Conservation (phyloP, 2,797 vertebrate species). For the Chlorospingus flavigularis region DNA sequence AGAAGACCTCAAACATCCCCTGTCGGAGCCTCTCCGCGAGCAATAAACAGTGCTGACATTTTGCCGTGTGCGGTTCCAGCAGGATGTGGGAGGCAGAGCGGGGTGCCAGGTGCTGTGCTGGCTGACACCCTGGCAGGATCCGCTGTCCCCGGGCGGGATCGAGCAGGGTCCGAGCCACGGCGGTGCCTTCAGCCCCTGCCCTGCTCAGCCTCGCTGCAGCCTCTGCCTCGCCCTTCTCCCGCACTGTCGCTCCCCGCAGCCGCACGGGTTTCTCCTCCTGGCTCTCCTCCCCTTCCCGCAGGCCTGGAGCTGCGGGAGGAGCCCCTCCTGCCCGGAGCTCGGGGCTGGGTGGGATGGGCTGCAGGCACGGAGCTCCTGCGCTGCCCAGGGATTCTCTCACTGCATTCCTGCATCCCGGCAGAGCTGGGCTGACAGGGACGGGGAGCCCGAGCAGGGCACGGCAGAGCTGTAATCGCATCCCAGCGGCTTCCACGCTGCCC, state of each 20-base stretch:
- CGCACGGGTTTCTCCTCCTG: not conserved
- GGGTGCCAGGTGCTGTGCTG: not conserved
- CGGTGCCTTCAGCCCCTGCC: not conserved
- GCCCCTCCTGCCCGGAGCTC: not conserved
- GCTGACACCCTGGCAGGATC: not conserved
- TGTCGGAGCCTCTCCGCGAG: not conserved
- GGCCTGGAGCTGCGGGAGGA: not conserved
- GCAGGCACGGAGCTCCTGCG: fast-evolving
- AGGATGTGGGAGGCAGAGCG: not conserved
- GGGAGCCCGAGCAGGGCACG: not conserved
- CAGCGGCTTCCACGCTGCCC: not conserved
- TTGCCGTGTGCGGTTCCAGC: not conserved
- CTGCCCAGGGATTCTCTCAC: not conserved
- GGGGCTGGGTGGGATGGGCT: not conserved
- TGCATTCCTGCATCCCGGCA: fast-evolving
- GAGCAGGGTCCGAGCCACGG: not conserved
- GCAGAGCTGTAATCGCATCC: not conserved
- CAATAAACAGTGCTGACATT: not conserved
- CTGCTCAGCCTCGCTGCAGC: not conserved
- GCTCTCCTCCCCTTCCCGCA: not conserved
- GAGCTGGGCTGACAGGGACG: not conserved
- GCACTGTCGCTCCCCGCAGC: not conserved
- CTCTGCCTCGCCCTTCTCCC: not conserved
- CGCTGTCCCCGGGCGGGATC: fast-evolving
- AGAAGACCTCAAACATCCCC: not conserved